These are phyloP conservation scores for Chouioia cunea DNA, from an alignment of 2,888 invertebrate species.

Conservation along the genomic window DNA sequence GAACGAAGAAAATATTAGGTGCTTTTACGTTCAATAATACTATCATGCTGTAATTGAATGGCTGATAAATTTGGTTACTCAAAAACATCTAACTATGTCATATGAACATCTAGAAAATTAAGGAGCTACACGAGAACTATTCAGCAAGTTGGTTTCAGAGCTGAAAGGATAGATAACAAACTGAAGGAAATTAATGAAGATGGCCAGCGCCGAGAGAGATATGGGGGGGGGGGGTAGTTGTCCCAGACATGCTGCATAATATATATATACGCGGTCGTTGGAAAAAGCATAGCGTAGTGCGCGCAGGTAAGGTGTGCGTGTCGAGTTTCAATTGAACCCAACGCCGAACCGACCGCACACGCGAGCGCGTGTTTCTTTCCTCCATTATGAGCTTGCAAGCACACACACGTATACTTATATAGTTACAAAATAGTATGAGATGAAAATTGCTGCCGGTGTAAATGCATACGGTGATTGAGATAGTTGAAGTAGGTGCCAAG, in stretches of 20 bases:
- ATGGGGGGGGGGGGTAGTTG: not conserved
- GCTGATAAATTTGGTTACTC: too few relatives aligned
- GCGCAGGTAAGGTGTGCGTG: conserved; percentile 54
- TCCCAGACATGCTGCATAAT: conserved; percentile 30
- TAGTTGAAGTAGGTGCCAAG: too few relatives aligned
- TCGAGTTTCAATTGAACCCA: conserved; percentile 59
- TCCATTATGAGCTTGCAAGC: conserved; percentile 28
- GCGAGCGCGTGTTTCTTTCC: conserved; percentile 25
- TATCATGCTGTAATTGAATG: too few relatives aligned
- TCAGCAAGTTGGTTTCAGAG: conserved; percentile 35
- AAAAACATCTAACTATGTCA: too few relatives aligned
- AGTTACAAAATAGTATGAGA: not conserved
- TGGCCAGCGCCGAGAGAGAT: not conserved
- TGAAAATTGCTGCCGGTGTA: conserved; percentile 13
- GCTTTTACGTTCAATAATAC: too few relatives aligned
- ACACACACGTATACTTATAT: not conserved
- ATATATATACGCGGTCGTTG: conserved; percentile 4
- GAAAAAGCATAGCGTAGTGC: not conserved
- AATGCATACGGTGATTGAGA: not conserved
- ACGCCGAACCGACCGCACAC: conserved; percentile 44
- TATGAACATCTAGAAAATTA: too few relatives aligned
- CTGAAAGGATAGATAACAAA: not conserved
- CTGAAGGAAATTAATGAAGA: conserved; percentile 9
- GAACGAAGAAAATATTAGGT: too few relatives aligned
- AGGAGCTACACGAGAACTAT: not conserved